These are phyloP conservation scores for Zoanthus gigantus DNA, from an alignment of 92 coral and sea anemone genomes.

Conservation along the genomic window DNA sequence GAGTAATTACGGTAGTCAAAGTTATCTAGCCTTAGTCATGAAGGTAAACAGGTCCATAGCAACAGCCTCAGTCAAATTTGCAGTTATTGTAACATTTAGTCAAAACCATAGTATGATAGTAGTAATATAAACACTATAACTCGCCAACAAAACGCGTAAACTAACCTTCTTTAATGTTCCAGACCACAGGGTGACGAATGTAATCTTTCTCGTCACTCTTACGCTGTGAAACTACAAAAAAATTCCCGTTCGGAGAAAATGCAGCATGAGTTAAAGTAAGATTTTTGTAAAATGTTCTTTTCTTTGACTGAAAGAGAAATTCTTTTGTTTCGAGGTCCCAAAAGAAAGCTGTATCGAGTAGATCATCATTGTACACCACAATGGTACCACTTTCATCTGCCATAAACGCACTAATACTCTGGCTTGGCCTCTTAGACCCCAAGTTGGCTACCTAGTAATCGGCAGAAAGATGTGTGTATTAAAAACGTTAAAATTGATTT, in stretches of 20 bases:
- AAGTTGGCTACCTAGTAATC: conserved; percentile 55
- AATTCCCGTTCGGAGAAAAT: conserved; percentile 76
- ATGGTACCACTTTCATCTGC: conserved; percentile 73
- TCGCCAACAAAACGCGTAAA: neutral
- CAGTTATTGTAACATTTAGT: no score
- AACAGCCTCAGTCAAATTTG: no score
- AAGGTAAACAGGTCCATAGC: no score
- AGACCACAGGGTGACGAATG: conserved; percentile 69
- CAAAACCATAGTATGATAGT: no score
- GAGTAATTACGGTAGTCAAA: no score
- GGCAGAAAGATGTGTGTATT: neutral
- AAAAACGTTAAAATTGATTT: no score
- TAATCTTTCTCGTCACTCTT: conserved; percentile 58
- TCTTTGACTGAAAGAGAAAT: conserved; percentile 65
- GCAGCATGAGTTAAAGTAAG: conserved; percentile 66
- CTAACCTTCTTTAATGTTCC: conserved; percentile 77
- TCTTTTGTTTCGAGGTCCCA: conserved; percentile 80
- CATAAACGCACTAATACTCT: conserved; percentile 62
- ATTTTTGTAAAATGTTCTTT: conserved; percentile 55
- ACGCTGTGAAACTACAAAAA: conserved; percentile 59
- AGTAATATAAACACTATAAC: no score
- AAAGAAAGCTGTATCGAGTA: conserved; percentile 60
- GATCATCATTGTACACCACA: conserved; percentile 64
- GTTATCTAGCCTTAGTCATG: no score
- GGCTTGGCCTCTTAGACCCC: conserved; percentile 51